Conservation (phyloP, 1,140 invertebrate genomes). For the Solenopsis fugax region DNA sequence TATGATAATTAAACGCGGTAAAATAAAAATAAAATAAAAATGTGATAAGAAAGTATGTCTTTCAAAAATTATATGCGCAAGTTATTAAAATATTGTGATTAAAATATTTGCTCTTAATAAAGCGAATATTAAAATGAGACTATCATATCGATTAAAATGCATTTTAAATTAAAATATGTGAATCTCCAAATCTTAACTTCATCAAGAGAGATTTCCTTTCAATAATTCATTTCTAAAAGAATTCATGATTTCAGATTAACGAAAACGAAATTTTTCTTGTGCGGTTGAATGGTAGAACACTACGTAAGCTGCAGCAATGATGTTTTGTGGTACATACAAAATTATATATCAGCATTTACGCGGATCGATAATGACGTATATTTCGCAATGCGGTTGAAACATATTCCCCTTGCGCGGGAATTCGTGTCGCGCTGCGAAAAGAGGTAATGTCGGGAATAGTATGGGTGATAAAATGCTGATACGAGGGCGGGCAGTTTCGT, state of each 20-base stretch:
- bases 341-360: slow-evolving; percentile 27
- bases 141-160: neutral
- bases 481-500: slow-evolving; percentile 54
- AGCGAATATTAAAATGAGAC: neutral
- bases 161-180: neutral
- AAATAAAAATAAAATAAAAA: neutral
- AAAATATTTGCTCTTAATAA: neutral
- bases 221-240: neutral
- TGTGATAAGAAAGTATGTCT: neutral
- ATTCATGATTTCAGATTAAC: neutral
- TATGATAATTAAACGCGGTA: slow-evolving; percentile 6
- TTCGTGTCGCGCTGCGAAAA: slow-evolving; percentile 57
- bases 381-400: slow-evolving; percentile 49
- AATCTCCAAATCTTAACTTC: neutral
- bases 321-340: neutral
- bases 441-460: slow-evolving; percentile 59
- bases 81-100: slow-evolving; percentile 31
- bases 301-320: neutral
- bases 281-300: neutral
- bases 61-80: neutral
- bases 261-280: neutral
- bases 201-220: neutral
- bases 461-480: slow-evolving; percentile 58
- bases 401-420: slow-evolving; percentile 32
- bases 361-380: slow-evolving; percentile 30